phyloP scores from a whole-genome alignment of 2,797 vertebrate genomes.

The Lithobates sylvaticus region DNA sequence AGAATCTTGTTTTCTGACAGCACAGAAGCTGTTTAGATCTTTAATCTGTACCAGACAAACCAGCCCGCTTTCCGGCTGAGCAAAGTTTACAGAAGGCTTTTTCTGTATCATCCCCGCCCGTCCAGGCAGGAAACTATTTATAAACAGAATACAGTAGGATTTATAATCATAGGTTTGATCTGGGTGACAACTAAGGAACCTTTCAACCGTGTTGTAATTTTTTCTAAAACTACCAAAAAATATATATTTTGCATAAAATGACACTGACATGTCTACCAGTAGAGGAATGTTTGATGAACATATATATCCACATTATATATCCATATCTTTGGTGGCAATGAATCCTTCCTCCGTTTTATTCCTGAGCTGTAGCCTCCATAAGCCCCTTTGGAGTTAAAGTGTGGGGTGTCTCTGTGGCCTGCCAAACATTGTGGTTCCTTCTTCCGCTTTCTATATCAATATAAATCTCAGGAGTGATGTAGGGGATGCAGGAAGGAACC shows the following conservation, averaged over 20 bases:
- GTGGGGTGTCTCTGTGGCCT: no score
- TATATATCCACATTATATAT: no score
- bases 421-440: no score
- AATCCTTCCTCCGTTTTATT: no score
- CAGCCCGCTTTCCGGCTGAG: not conserved
- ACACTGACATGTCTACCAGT: not conserved
- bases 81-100: not conserved
- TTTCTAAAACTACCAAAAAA: no score
- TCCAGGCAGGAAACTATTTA: not conserved
- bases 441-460: no score
- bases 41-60: not conserved
- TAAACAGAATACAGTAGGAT: not conserved
- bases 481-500: no score
- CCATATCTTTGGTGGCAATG: not conserved
- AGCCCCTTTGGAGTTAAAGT: no score
- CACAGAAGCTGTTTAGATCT: constrained; percentile 26
- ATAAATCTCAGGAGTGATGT: no score
- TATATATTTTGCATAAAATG: no score
- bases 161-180: not conserved
- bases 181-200: no score
- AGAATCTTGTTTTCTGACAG: constrained; percentile 21
- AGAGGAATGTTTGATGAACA: not conserved
- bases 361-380: not conserved
- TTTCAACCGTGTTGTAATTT: no score
- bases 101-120: not conserved